phyloP scores from a whole-genome alignment of 1,140 invertebrate genomes.

The Callitettix versicolor region DNA sequence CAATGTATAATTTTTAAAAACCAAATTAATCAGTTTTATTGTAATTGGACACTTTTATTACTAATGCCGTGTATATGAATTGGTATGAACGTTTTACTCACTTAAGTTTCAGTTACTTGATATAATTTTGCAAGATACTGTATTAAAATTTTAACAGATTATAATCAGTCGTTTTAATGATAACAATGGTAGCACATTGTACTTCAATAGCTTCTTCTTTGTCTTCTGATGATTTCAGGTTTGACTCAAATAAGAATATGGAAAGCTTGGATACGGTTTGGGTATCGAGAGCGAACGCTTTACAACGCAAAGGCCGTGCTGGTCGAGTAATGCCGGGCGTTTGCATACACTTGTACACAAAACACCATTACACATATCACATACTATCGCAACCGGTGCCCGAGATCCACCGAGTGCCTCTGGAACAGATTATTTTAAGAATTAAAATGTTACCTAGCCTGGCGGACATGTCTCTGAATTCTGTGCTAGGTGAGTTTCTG shows the following conservation, averaged over 20 bases:
- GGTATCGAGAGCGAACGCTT: conserved; percentile 69
- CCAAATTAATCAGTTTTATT: too few species aligned
- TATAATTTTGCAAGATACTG: too few species aligned
- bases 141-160: too few species aligned
- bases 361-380: conserved; percentile 49
- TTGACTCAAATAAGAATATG: conserved; percentile 76
- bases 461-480: conserved; percentile 48
- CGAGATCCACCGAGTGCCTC: conserved; percentile 72
- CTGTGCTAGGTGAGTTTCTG: conserved; percentile 46
- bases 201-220: too few species aligned
- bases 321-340: conserved; percentile 81
- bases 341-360: conserved; percentile 70
- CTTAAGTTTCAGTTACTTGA: too few species aligned
- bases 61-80: too few species aligned
- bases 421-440: conserved; percentile 79
- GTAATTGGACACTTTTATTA: too few species aligned
- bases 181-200: too few species aligned
- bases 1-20: too few species aligned
- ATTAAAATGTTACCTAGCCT: conserved; percentile 72
- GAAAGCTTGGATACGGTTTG: conserved; percentile 68
- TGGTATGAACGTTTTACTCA: too few species aligned
- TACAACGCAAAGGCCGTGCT: conserved; percentile 74
- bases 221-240: too few species aligned
- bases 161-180: too few species aligned
- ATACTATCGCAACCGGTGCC: conserved; percentile 61